Conservation (phyloP, 2,113 vertebrate genomes). For the human (Homo sapiens) region GRCh38 chr2:77044001-77044500, state of each 20-base stretch:
- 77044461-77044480: not conserved
- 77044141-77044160: not conserved
- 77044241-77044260: not conserved
- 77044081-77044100: not conserved
- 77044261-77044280: not conserved
- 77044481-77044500: not conserved
- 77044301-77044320: conserved; percentile 28
- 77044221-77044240: conserved; percentile 6
- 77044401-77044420: not conserved
- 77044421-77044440: not conserved
- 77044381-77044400: not conserved
- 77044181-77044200: not conserved
- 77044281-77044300: not conserved
- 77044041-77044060: not conserved
- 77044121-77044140: not conserved
- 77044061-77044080: not conserved
- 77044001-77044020: not conserved
- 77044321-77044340: not conserved
- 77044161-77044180: not conserved
- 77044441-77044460: not conserved
- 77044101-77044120: not conserved
- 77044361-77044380: conserved; percentile 18
- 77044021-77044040: not conserved
- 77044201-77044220: not conserved
- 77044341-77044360: conserved; percentile 15